Conservation (phyloP, 2,888 invertebrate genomes). For the Trichogramma dendrolimi region DNA sequence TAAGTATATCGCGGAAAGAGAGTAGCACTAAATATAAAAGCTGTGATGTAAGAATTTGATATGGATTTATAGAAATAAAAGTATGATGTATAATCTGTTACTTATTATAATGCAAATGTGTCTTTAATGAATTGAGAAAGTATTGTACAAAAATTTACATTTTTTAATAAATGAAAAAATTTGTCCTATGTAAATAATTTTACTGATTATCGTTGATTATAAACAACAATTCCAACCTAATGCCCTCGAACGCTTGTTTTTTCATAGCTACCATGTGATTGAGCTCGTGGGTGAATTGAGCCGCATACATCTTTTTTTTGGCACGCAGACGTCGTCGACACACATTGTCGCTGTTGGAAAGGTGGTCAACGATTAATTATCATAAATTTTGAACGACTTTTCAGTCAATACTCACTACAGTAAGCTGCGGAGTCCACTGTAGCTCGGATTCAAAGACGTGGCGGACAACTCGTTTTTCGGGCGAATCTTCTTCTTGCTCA, state of each 20-base stretch:
- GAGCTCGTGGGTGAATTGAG: constrained; percentile 62
- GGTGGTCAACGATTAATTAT: constrained; percentile 2
- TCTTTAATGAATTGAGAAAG: neutral
- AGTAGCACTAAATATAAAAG: too few relatives aligned
- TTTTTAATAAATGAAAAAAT: too few relatives aligned
- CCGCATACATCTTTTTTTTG: constrained; percentile 51
- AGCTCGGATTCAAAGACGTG: constrained; percentile 58
- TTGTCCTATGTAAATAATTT: too few relatives aligned
- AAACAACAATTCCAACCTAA: constrained; percentile 63
- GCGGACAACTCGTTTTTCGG: constrained; percentile 12
- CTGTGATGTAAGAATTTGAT: too few relatives aligned
- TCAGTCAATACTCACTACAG: constrained; percentile 57
- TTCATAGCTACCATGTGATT: constrained; percentile 61
- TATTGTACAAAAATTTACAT: neutral
- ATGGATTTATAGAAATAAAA: constrained; percentile 1
- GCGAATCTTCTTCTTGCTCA: neutral
- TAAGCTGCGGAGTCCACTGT: constrained; percentile 55
- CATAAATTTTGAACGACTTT: neutral
- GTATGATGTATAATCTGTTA: neutral
- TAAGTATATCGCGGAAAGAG: too few relatives aligned
- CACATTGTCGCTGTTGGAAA: constrained; percentile 58
- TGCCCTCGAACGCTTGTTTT: constrained; percentile 61
- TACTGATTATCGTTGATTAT: constrained; percentile 38
- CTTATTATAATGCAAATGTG: neutral
- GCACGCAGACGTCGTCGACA: constrained; percentile 62